Conservation (phyloP, 2,113 vertebrate species). For the Mionectes macconnelli region DNA sequence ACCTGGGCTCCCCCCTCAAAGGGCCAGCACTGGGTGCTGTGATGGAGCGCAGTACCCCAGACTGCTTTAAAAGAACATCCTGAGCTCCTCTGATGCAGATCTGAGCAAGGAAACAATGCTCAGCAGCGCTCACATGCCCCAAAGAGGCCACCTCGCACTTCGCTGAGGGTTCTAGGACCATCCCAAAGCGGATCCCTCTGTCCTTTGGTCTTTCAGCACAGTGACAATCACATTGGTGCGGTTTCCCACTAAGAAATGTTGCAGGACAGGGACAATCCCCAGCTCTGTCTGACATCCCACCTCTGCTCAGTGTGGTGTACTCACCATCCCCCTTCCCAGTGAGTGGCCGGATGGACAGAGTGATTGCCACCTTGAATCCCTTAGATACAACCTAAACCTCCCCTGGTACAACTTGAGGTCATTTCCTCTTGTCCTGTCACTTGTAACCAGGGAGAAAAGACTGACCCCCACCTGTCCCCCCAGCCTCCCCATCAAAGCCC, state of each 20-base stretch:
- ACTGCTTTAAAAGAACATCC: neutral
- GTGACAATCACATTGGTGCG: rapidly evolving
- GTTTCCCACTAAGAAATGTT: neutral
- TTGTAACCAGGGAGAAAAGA: neutral
- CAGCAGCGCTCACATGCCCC: neutral
- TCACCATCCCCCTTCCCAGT: neutral
- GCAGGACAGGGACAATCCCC: neutral
- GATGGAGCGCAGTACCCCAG: rapidly evolving
- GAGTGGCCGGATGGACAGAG: rapidly evolving
- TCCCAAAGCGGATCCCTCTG: neutral
- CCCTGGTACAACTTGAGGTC: neutral
- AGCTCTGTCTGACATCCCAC: neutral
- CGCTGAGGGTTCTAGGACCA: rapidly evolving
- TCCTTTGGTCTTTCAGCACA: neutral
- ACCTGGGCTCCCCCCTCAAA: neutral
- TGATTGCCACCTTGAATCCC: rapidly evolving
- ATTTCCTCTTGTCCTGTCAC: neutral
- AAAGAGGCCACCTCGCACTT: no score
- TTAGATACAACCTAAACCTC: neutral
- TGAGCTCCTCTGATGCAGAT: neutral
- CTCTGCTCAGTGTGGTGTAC: neutral
- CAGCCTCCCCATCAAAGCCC: neutral
- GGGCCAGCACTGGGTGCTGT: neutral
- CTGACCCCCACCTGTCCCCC: neutral
- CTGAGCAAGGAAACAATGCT: neutral